Conservation (phyloP, 1,140 invertebrate genomes). For the Atta texana region DNA sequence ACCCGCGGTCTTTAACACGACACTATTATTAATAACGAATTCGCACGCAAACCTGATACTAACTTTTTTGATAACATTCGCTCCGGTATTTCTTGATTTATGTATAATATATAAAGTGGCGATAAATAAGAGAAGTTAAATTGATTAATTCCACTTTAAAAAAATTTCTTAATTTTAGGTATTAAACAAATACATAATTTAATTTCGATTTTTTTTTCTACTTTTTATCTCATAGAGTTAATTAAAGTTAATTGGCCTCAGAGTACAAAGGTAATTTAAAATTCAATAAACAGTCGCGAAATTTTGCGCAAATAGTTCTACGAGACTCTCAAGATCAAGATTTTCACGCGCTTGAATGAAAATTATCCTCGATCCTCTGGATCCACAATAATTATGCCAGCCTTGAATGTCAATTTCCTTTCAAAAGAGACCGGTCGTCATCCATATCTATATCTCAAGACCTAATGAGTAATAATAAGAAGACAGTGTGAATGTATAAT, state of each 20-base stretch:
- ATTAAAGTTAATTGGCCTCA: background rate
- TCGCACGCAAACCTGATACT: background rate
- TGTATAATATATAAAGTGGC: background rate
- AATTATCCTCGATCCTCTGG: background rate
- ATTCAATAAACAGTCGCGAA: background rate
- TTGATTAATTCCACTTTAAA: background rate
- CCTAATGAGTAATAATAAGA: conserved; percentile 20
- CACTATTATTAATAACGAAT: conserved; percentile 37
- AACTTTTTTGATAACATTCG: background rate
- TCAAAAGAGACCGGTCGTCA: background rate
- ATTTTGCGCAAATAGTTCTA: background rate
- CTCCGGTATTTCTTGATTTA: background rate
- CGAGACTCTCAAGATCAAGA: too few species aligned
- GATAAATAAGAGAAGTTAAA: background rate
- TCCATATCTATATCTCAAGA: background rate
- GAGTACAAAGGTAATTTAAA: too few species aligned
- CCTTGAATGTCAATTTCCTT: conserved; percentile 28
- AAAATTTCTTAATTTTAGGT: background rate
- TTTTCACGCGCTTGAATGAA: background rate
- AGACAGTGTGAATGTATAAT: conserved; percentile 33
- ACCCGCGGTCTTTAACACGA: conserved; percentile 12
- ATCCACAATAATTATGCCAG: conserved; percentile 12
- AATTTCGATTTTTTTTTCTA: background rate
- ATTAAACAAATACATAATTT: background rate
- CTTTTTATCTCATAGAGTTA: background rate